Percentiles rank a stretch among this genome's conserved stretches.
Conservation (phyloP, 2,797 vertebrate genomes). For the Protosalanx chinensis region DNA sequence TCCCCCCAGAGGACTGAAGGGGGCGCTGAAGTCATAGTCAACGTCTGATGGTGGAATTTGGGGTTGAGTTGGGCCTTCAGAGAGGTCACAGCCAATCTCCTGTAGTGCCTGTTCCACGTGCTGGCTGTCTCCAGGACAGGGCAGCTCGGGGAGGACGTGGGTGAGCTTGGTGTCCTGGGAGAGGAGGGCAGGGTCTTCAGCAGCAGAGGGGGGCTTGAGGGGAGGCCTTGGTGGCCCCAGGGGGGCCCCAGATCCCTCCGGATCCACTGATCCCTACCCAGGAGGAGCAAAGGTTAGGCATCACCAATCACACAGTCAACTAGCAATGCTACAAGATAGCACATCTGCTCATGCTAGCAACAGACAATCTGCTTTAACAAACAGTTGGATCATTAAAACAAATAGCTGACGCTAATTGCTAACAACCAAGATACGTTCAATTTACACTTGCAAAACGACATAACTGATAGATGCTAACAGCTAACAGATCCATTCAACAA, state of each 20-base stretch:
- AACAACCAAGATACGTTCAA: no score
- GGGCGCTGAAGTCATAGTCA: conserved; percentile 72
- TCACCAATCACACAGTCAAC: neutral
- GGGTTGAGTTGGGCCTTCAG: conserved; percentile 37
- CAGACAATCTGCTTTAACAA: no score
- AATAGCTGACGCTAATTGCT: neutral
- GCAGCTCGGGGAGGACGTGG: conserved; percentile 69
- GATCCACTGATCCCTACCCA: neutral
- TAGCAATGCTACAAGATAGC: neutral
- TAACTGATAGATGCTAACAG: no score
- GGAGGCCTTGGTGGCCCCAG: neutral
- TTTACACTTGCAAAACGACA: no score
- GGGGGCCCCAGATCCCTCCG: neutral
- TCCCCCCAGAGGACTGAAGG: conserved; percentile 69
- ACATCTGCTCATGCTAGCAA: no score
- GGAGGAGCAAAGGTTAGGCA: neutral
- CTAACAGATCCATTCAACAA: no score
- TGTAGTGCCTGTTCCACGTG: conserved; percentile 72
- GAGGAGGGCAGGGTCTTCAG: conserved; percentile 35
- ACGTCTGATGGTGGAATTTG: conserved; percentile 44
- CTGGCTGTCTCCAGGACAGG: conserved; percentile 34
- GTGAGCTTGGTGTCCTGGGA: conserved; percentile 60
- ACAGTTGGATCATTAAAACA: no score
- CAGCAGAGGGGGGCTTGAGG: neutral
- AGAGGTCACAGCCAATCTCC: conserved; percentile 76